These are phyloP conservation scores for Holacanthus passer DNA, from an alignment of 2,113 vertebrate genomes.

Conservation along the genomic window DNA sequence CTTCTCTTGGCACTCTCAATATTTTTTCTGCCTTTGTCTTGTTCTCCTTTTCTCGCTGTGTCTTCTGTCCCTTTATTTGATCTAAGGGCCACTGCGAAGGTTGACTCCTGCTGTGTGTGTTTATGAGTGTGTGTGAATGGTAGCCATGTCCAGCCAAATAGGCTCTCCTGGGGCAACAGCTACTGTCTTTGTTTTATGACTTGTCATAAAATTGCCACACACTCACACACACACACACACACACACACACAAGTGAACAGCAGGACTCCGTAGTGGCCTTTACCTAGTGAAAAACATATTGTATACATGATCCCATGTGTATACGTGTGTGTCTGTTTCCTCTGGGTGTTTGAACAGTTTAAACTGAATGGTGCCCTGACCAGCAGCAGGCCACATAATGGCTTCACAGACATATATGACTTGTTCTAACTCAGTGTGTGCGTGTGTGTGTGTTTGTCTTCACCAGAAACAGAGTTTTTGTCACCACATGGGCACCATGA, in stretches of 20 bases:
- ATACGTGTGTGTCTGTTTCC: conserved; percentile 15
- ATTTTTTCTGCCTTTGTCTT: neutral
- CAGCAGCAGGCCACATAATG: conserved; percentile 6
- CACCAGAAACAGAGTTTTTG: too few relatives aligned
- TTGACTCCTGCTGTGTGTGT: conserved; percentile 43
- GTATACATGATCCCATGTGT: neutral
- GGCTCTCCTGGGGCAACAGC: conserved; percentile 66
- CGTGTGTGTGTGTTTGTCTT: too few relatives aligned
- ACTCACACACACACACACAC: conserved; percentile 22
- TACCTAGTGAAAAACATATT: conserved; percentile 25
- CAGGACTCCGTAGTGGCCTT: conserved; percentile 42
- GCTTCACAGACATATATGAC: neutral
- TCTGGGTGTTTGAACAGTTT: conserved; percentile 4
- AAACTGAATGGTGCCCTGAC: conserved; percentile 10
- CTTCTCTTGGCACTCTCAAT: neutral
- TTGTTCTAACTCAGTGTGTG: neutral
- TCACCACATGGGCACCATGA: too few relatives aligned
- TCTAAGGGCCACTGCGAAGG: conserved; percentile 32
- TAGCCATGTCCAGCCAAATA: conserved; percentile 59
- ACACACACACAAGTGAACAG: conserved; percentile 33
- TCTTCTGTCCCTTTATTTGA: conserved; percentile 43
- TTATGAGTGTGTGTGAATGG: conserved; percentile 30
- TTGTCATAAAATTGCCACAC: conserved; percentile 57
- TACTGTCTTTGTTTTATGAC: conserved; percentile 64
- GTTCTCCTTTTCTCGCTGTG: conserved; percentile 10